These are phyloP conservation scores for Triplophysa bombifrons DNA, from an alignment of 2,797 vertebrate genomes.

Conservation along the genomic window DNA sequence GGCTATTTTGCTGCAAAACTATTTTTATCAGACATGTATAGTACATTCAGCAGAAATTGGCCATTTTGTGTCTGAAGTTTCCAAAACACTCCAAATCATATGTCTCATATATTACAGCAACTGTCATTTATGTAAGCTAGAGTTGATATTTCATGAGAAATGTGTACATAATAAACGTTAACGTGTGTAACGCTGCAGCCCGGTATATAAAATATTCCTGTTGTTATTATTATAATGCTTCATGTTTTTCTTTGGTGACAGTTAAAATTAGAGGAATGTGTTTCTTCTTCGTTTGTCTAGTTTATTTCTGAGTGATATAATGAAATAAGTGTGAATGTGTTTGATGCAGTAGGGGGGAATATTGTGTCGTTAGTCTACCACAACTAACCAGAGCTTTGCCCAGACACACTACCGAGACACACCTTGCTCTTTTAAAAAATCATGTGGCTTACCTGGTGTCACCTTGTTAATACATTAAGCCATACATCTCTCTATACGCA, in stretches of 20 bases:
- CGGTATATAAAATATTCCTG: background rate
- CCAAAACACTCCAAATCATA: too few species aligned
- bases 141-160: background rate
- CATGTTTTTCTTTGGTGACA: background rate
- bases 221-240: too few species aligned
- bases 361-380: constrained; percentile 59
- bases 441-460: too few species aligned
- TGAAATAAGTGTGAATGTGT: background rate
- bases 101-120: too few species aligned
- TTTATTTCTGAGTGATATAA: background rate
- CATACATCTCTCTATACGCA: too few species aligned
- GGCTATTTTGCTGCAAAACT: constrained; percentile 4
- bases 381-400: too few species aligned
- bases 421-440: too few species aligned
- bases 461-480: too few species aligned
- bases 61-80: background rate
- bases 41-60: constrained; percentile 1
- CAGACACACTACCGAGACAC: too few species aligned
- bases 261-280: background rate
- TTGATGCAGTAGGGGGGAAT: constrained; percentile 72
- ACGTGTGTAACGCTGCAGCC: background rate
- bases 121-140: background rate
- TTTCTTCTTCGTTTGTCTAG: background rate
- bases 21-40: constrained; percentile 14
- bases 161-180: background rate